A percentile compares a stretch with the other conserved stretches of the same genome.
phyloP scores from a whole-genome alignment of 2,113 vertebrate species.

The Nothocercus julius region DNA sequence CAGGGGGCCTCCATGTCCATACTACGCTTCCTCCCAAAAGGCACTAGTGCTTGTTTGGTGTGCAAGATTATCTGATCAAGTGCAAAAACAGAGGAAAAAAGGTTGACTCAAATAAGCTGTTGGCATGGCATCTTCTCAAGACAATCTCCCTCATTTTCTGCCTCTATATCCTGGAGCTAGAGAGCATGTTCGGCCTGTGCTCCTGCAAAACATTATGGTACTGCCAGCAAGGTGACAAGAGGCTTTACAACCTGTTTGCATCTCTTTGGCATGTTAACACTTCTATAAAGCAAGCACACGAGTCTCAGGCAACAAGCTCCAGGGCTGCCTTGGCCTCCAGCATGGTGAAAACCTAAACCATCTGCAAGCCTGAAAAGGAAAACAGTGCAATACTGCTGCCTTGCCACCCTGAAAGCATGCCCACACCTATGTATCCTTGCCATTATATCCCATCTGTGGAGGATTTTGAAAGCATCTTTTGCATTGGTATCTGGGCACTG shows the following conservation, averaged over 20 bases:
- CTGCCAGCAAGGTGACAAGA: constrained; percentile 56
- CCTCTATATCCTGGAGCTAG: background rate
- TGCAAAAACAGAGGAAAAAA: background rate
- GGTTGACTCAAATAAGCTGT: background rate
- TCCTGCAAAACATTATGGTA: constrained; percentile 62
- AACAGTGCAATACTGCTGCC: background rate
- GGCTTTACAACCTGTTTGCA: constrained; percentile 67
- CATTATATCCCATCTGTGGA: background rate
- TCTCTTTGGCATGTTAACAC: constrained; percentile 67
- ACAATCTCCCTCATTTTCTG: background rate
- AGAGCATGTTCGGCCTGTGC: rapidly evolving
- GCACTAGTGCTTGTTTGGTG: background rate
- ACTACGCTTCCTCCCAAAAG: background rate
- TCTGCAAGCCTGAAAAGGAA: constrained; percentile 40
- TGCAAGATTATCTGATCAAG: background rate
- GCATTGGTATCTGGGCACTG: background rate
- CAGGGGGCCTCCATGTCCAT: background rate
- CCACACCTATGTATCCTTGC: background rate
- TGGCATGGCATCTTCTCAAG: background rate
- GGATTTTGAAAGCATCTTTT: background rate
- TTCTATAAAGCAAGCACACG: constrained; percentile 44
- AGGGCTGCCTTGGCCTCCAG: constrained; percentile 43
- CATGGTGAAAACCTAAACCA: constrained; percentile 50
- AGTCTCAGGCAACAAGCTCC: background rate
- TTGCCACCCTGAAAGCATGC: constrained; percentile 6